Evolutionary conservation across 2,888 invertebrate species (phyloP), one percentile per base, ranked within the genome.

Genomic region (Dicycla oo): DNA sequence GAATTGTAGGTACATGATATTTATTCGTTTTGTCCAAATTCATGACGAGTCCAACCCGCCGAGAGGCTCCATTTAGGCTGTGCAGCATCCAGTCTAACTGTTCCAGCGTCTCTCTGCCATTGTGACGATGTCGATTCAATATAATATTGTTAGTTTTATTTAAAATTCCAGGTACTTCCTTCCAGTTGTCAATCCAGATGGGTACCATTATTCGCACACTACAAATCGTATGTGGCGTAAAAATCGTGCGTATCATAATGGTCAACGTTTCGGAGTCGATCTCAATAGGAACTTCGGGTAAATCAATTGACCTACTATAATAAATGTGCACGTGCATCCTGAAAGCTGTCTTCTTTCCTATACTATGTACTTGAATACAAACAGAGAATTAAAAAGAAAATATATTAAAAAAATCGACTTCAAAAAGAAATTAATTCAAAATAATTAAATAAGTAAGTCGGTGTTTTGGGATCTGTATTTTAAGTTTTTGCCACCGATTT

Each of bases 281-380:
- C 96, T 98, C 0, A 98, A 98, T 89, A 97, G 99, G 73, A 99
- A 99, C 92, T 99, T 98, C 90, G 98, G 98, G 95, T 95, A 86
- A 49, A 34, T 20, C 15, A 38, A 38, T 70, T 13, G 15, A 34
- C 6, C 6, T 62, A 49, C 30, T 47, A 5, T 47, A 30, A 30
- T 43, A 60, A 5, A 43, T 26, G 13, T 20, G 26, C 26, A 45
- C 20, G 4, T 4, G 26, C 20, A 61, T 20, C 8, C 20, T 61
- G 20, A 47, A 30, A 30, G 30, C 15, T 30, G n/a, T n/a, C 20
- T 61, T 45, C 15, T 30, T n/a, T 49, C 10, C 3, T 61, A 7
- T 20, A 43, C 26, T 45, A 20, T 11, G 11, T 60, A 20, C 8
- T 26, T 30, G 8, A 30, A 30, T 30, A 62, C 1, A 49, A 49